These are phyloP conservation scores for Teleopsis dalmanni DNA, from an alignment of 1,140 invertebrate genomes.

Conservation along the genomic window DNA sequence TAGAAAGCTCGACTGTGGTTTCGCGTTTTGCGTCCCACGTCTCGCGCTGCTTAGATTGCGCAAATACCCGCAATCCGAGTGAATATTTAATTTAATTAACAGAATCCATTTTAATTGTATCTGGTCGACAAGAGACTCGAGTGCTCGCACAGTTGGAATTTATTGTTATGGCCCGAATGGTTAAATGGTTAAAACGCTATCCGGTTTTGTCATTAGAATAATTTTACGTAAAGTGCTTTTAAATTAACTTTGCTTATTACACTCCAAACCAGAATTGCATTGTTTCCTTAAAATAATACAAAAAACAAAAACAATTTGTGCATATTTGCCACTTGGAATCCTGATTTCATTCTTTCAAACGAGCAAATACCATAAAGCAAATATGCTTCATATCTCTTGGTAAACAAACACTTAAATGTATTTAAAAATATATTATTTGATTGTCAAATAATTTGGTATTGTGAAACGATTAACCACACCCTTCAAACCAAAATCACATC, in stretches of 20 bases:
- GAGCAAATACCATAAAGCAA: no score
- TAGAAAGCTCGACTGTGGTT: conserved; percentile 23
- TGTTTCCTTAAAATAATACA: no score
- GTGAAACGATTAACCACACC: conserved; percentile 40
- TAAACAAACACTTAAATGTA: no score
- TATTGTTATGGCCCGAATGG: conserved; percentile 9
- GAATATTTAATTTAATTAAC: conserved; percentile 18
- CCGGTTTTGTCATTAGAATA: neutral
- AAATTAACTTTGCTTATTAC: no score
- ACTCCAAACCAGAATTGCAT: no score
- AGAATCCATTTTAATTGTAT: conserved; percentile 10
- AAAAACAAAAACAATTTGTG: no score
- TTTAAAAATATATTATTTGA: neutral
- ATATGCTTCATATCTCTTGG: no score
- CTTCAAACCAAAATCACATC: conserved; percentile 31
- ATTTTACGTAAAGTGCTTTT: neutral
- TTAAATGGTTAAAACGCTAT: neutral
- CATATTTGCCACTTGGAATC: no score
- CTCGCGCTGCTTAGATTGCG: neutral
- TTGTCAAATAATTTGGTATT: conserved; percentile 16
- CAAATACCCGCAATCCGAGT: neutral
- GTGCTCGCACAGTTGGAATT: conserved; percentile 8
- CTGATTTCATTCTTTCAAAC: no score
- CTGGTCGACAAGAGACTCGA: neutral
- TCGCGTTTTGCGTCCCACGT: no score